These are phyloP conservation scores for Chlorospingus flavigularis DNA, from an alignment of 2,797 vertebrate genomes.

Conservation along the genomic window DNA sequence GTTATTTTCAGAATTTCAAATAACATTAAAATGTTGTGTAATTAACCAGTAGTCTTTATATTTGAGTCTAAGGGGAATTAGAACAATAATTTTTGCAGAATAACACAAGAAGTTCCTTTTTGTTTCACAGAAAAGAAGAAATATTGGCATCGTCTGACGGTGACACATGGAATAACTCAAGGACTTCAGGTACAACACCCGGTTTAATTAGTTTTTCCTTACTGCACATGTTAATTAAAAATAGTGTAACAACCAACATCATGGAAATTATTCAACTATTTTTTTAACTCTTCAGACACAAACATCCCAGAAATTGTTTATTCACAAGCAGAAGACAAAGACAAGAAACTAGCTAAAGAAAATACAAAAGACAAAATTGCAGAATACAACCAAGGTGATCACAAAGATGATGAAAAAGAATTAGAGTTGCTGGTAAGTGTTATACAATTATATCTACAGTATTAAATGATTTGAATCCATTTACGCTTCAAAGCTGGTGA, in stretches of 20 bases:
- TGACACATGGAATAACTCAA: conserved; percentile 67
- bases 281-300: conserved; percentile 69
- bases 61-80: conserved; percentile 11
- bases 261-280: conserved; percentile 26
- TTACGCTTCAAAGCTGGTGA: conserved; percentile 67
- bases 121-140: conserved; percentile 78
- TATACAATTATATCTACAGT: conserved; percentile 65
- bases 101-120: conserved; percentile 52
- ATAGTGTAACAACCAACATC: not conserved
- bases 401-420: conserved; percentile 74
- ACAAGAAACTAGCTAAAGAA: conserved; percentile 32
- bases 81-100: conserved; percentile 10
- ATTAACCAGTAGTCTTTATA: not conserved
- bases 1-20: conserved; percentile 1
- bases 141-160: conserved; percentile 45
- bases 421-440: conserved; percentile 80
- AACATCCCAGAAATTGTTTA: conserved; percentile 72
- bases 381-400: conserved; percentile 44
- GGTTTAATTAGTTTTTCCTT: conserved; percentile 55
- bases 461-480: conserved; percentile 67
- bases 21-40: not conserved
- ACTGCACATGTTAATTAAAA: conserved; percentile 33
- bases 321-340: conserved; percentile 66
- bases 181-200: conserved; percentile 70
- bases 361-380: conserved; percentile 59